Evolutionary conservation across 1,140 invertebrate species (phyloP), one percentile per base, ranked within the genome.

Genomic region (Physella acuta): DNA sequence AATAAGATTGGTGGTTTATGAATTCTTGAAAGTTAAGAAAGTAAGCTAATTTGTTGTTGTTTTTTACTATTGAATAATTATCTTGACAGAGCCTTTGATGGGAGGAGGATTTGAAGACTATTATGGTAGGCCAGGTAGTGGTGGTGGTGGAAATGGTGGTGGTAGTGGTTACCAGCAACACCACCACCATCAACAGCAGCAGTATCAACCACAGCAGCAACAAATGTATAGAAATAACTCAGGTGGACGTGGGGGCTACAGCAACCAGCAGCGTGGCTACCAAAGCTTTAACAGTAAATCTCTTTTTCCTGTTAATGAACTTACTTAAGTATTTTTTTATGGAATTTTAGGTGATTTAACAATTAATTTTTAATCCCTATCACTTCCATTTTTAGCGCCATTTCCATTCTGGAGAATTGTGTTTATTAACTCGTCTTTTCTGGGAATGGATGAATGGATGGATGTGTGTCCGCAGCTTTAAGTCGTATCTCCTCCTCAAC

Each of bases 161-260:
- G 26, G 33, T 28, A 14, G 33, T 11, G 26, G 37, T 14, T 17
- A 37, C 51, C 55, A 60, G 24, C 59, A 62, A 17, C 68, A 68
- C 39, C 44, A 49, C 3, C 20, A 53, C 16, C 63, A 53, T 16
- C 31, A 53, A 11, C 63, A 65, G 11, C 51, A 65, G 2, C 62
- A 64, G 20, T 30, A 33, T 24, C 63, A 53, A 24, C 33, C 30
- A 1, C 51, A 67, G 14, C 64, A 67, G 16, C 44, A 31, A n/a
- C 62, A 67, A 26, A n/a, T 67, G 30, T 67, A 67, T 52, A 67
- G 51, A 37, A 37, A 33, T 28, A 52, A 67, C 36, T 37, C 17
- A n/a, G 37, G 33, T 26, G 28, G 30, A 39, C 39, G 62, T 16
- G 49, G 62, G 14, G 30, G 52, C 30, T 1, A 11, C 33, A 30